Conservation (phyloP, 2,888 invertebrate species). For the Nysson spinosus region DNA sequence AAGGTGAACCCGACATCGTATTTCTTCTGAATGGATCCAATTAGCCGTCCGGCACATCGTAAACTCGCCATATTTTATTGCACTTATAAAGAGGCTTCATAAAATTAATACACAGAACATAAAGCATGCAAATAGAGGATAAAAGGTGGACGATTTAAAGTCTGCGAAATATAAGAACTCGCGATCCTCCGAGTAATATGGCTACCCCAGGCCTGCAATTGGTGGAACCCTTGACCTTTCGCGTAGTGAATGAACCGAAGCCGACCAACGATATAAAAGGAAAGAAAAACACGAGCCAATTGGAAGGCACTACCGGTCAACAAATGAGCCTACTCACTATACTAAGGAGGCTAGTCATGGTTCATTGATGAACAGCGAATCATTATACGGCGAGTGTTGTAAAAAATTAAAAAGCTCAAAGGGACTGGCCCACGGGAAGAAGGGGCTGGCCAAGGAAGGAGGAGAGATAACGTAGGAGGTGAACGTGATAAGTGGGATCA, state of each 20-base stretch:
- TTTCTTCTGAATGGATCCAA: no score
- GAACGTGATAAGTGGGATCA: slow-evolving; percentile 10
- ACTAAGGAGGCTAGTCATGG: slow-evolving; percentile 40
- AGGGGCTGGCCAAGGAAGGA: slow-evolving; percentile 7
- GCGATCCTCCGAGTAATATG: no score
- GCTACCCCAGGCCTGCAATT: neutral
- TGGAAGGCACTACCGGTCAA: slow-evolving; percentile 36
- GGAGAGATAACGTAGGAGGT: slow-evolving; percentile 27
- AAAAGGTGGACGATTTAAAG: no score
- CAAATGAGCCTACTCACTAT: slow-evolving; percentile 44
- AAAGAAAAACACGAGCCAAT: slow-evolving; percentile 32
- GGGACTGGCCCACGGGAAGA: slow-evolving; percentile 2
- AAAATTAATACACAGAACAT: no score
- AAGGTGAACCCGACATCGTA: no score
- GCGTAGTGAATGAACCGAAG: slow-evolving; percentile 23
- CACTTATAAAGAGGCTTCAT: no score
- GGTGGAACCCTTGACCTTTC: slow-evolving; percentile 38
- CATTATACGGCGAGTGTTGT: slow-evolving; percentile 33
- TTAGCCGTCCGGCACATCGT: no score
- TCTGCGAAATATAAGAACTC: no score
- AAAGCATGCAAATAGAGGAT: no score
- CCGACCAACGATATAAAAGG: neutral
- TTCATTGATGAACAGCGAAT: slow-evolving; percentile 46
- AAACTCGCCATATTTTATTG: no score
- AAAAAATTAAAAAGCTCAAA: slow-evolving; percentile 29